A percentile compares a stretch with the other conserved stretches of the same genome.
These are phyloP conservation scores for Urocyon cinereoargenteus DNA, from an alignment of 2,797 vertebrate species.

Conservation along the genomic window DNA sequence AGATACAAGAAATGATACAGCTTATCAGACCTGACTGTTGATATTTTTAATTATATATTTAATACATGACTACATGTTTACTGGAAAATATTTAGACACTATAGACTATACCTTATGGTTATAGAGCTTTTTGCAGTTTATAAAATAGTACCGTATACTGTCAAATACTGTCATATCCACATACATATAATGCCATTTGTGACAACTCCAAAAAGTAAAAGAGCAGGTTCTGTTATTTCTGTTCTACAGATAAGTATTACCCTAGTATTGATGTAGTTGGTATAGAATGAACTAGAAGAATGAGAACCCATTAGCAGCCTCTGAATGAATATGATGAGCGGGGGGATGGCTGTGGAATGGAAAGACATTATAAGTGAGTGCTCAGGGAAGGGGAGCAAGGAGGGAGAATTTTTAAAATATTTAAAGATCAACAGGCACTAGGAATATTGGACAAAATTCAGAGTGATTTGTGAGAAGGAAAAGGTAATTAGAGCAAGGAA, in stretches of 20 bases:
- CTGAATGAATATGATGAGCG: background rate
- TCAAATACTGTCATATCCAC: background rate
- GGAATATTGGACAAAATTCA: conserved; percentile 41
- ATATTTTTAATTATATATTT: conserved; percentile 51
- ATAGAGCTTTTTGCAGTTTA: conserved; percentile 10
- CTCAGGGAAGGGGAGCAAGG: background rate
- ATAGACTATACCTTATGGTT: background rate
- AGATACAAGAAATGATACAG: conserved; percentile 26
- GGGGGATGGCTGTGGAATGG: background rate
- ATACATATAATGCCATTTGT: background rate
- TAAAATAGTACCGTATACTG: conserved; percentile 27
- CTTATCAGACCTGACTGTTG: background rate
- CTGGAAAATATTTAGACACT: conserved; percentile 39
- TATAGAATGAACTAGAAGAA: background rate
- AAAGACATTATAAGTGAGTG: background rate
- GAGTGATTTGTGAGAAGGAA: background rate
- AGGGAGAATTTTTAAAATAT: conserved; percentile 18
- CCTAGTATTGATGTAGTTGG: background rate
- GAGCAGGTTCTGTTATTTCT: background rate
- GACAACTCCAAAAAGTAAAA: conserved; percentile 21
- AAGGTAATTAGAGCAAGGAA: conserved; percentile 5
- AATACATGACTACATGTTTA: background rate
- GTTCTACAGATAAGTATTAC: background rate
- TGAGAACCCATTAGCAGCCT: background rate
- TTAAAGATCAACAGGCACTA: background rate